A percentile compares a stretch with the other conserved stretches of the same genome.
These are phyloP conservation scores for Pipistrellus pipistrellus DNA, from an alignment of 2,797 vertebrate species.

Conservation along the genomic window DNA sequence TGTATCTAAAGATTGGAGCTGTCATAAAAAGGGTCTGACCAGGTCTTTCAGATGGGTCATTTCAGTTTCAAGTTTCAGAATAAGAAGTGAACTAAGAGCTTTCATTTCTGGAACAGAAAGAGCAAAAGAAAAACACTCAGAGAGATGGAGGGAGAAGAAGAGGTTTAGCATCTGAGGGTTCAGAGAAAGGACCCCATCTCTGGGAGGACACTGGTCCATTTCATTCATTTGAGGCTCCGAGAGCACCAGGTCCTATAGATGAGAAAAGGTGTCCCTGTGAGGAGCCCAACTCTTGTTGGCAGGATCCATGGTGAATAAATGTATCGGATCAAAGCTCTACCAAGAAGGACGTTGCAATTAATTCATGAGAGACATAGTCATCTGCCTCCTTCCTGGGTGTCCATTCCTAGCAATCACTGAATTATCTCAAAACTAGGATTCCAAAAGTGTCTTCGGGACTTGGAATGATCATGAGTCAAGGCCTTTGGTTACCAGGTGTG, in stretches of 20 bases:
- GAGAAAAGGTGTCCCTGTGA: not conserved
- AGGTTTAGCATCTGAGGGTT: not conserved
- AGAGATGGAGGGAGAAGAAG: not conserved
- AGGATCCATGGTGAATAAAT: not conserved
- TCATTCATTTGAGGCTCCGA: not conserved
- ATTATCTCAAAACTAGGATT: not conserved
- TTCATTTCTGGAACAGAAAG: not conserved
- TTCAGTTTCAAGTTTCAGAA: not conserved
- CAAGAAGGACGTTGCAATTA: not conserved
- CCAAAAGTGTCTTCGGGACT: too few relatives aligned
- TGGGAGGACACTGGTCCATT: not conserved
- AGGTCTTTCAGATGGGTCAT: not conserved
- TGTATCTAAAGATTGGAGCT: not conserved
- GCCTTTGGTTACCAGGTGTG: not conserved
- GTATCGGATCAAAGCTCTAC: not conserved
- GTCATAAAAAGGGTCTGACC: too few relatives aligned
- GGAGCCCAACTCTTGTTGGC: not conserved
- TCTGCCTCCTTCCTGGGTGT: not conserved
- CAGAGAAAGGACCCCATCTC: not conserved
- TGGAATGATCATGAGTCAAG: too few relatives aligned
- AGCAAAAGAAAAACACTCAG: not conserved
- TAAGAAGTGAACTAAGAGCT: not conserved
- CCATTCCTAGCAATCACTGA: not conserved
- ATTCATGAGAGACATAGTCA: not conserved
- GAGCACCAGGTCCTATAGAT: not conserved